A percentile compares a stretch with the other conserved stretches of the same genome.
Conservation (phyloP, 2,797 vertebrate genomes). For the Euphonia xanthogaster region DNA sequence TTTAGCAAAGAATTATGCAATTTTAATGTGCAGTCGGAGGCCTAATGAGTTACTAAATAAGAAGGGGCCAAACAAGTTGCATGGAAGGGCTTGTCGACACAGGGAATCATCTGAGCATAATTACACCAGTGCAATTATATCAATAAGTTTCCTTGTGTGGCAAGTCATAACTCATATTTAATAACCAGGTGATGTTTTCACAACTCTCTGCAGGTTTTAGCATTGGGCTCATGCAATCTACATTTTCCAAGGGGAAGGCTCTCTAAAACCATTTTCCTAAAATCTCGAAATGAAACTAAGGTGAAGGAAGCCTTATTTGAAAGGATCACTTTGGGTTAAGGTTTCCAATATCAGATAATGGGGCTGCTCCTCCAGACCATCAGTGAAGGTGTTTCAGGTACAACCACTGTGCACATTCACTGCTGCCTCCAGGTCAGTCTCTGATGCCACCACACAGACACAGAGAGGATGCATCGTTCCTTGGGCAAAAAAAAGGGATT, state of each 20-base stretch:
- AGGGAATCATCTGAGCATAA: neutral
- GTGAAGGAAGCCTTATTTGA: neutral
- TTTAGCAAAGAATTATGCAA: neutral
- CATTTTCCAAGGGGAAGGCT: accelerated
- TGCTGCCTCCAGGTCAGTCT: neutral
- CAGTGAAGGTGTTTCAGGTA: neutral
- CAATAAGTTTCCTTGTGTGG: neutral
- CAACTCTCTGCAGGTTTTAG: neutral
- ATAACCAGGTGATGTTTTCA: slow-evolving; percentile 22
- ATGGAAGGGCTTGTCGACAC: slow-evolving; percentile 36
- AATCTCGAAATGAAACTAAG: neutral
- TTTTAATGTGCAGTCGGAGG: neutral
- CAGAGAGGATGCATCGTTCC: accelerated
- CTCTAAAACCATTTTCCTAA: neutral
- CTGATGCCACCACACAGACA: neutral
- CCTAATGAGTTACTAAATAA: slow-evolving; percentile 19
- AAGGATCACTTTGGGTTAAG: neutral
- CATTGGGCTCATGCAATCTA: neutral
- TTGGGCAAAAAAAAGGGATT: neutral
- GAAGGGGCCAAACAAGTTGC: slow-evolving; percentile 16
- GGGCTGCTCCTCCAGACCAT: neutral
- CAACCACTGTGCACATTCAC: accelerated
- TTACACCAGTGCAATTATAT: slow-evolving; percentile 32
- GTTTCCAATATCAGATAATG: neutral
- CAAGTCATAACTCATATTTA: slow-evolving; percentile 28